A percentile compares a stretch with the other conserved stretches of the same genome.
Conservation (phyloP, 2,888 invertebrate species). For the Eudasyphora cyanicolor region DNA sequence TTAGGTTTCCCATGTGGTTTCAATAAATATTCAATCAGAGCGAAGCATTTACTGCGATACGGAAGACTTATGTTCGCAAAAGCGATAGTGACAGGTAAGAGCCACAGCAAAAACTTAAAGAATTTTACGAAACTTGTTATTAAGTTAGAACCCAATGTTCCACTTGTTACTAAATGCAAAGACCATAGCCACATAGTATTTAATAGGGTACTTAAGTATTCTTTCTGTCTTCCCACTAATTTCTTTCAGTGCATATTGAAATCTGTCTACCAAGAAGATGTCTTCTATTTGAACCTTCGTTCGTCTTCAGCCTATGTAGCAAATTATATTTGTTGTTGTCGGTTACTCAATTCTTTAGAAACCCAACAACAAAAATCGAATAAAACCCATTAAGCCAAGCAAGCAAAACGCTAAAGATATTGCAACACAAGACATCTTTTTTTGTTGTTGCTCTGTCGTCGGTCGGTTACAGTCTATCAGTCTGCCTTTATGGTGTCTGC, state of each 20-base stretch:
- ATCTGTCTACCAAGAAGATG: constrained; percentile 7
- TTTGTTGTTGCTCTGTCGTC: neutral
- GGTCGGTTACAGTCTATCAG: neutral
- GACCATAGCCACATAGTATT: no score
- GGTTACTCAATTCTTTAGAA: constrained; percentile 61
- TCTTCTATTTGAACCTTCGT: neutral
- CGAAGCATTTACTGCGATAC: no score
- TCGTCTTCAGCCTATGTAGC: neutral
- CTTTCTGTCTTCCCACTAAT: no score
- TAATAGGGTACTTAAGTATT: no score
- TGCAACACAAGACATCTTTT: constrained; percentile 41
- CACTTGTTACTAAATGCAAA: no score
- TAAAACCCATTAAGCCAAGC: constrained; percentile 57
- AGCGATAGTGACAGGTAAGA: no score
- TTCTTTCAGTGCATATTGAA: neutral
- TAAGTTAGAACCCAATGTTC: no score
- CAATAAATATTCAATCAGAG: no score
- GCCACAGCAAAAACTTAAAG: no score
- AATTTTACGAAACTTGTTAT: no score
- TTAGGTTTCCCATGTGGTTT: no score
- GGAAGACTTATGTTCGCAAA: no score
- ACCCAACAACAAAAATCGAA: constrained; percentile 7
- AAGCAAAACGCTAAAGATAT: constrained; percentile 45
- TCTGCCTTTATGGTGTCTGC: neutral
- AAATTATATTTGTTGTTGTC: neutral